Percentiles rank a stretch among this genome's conserved stretches.
phyloP scores from a whole-genome alignment of 2,113 vertebrate species.

The Peromyscus polionotus region DNA sequence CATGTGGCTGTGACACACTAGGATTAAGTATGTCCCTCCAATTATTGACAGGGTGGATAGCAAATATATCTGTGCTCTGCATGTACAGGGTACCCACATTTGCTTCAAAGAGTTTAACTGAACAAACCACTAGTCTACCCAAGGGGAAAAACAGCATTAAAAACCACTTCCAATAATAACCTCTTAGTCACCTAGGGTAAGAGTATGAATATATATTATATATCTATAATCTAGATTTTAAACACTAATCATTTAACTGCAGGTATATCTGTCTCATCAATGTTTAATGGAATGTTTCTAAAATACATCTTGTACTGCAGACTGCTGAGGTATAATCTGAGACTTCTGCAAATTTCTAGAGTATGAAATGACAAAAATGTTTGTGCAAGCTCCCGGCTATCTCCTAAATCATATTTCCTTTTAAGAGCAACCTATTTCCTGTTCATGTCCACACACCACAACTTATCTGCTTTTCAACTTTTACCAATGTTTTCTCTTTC shows the following conservation, averaged over 20 bases:
- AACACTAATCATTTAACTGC: conserved; percentile 47
- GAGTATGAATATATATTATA: background rate
- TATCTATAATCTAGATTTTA: background rate
- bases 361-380: conserved; percentile 66
- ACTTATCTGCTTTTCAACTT: conserved; percentile 73
- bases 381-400: conserved; percentile 75
- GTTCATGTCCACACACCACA: conserved; percentile 79
- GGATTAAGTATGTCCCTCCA: conserved; percentile 32
- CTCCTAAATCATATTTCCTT: conserved; percentile 82
- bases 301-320: conserved; percentile 23
- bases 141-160: conserved; percentile 7
- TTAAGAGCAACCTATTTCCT: conserved; percentile 78
- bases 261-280: conserved; percentile 17
- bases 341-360: conserved; percentile 65
- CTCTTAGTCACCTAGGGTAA: background rate
- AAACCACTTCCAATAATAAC: background rate
- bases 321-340: conserved; percentile 33
- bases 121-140: conserved; percentile 34
- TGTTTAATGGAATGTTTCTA: conserved; percentile 59
- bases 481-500: conserved; percentile 79
- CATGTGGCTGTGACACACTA: background rate
- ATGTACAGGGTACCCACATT: background rate
- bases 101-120: conserved; percentile 41
- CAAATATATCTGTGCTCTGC: background rate
- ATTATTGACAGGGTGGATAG: background rate